Percentiles rank a stretch among this genome's conserved stretches.
Conservation (phyloP, 1,140 invertebrate genomes). For the Parasteatoda tepidariorum region DNA sequence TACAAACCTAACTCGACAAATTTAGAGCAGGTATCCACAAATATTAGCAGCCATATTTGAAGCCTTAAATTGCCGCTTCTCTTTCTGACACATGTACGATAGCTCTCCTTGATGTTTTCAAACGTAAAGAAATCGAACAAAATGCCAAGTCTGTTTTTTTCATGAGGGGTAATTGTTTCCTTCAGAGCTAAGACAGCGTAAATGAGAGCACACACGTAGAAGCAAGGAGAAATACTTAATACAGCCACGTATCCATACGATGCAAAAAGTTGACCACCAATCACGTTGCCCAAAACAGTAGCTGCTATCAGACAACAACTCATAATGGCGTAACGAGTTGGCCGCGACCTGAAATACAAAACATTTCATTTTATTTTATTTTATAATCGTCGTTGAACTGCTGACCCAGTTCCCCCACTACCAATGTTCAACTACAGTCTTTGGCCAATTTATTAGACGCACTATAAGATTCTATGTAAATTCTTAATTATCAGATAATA, state of each 20-base stretch:
- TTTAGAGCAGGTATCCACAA: background rate
- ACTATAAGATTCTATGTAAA: too few species aligned
- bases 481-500: too few species aligned
- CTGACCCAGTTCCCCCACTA: too few species aligned
- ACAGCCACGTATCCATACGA: background rate
- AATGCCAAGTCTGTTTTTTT: background rate
- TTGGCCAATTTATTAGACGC: too few species aligned
- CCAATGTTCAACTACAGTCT: too few species aligned
- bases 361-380: too few species aligned
- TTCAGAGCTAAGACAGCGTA: constrained; percentile 15
- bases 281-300: constrained; percentile 3
- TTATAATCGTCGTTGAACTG: too few species aligned
- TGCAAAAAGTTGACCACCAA: constrained; percentile 21
- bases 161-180: constrained; percentile 11
- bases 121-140: constrained; percentile 7
- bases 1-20: constrained; percentile 41
- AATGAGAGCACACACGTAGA: background rate
- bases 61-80: constrained; percentile 13
- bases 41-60: constrained; percentile 31
- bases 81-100: constrained; percentile 13
- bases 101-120: constrained; percentile 51
- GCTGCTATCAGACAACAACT: constrained; percentile 7
- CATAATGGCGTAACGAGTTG: constrained; percentile 15
- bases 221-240: background rate
- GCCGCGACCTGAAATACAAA: constrained; percentile 1